These are phyloP conservation scores for Doryteuthis pealeii DNA, from an alignment of 1,140 invertebrate genomes.

Conservation along the genomic window DNA sequence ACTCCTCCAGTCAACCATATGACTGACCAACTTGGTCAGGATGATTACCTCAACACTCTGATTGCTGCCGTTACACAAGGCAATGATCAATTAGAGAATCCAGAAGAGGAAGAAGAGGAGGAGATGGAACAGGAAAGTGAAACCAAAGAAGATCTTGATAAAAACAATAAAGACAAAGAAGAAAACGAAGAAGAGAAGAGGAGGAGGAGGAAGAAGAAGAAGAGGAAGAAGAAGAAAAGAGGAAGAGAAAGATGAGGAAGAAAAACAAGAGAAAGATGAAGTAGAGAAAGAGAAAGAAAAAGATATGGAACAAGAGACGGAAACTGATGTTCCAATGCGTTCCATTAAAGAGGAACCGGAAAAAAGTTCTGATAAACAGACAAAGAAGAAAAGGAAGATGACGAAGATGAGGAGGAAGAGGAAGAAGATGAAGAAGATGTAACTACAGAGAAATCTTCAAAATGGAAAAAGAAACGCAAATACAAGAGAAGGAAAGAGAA, in stretches of 20 bases:
- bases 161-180: not conserved
- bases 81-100: not conserved
- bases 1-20: not conserved
- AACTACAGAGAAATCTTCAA: slow-evolving; percentile 4
- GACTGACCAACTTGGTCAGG: not conserved
- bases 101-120: not conserved
- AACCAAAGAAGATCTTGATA: not conserved
- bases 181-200: not conserved
- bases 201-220: too few species aligned
- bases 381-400: not conserved
- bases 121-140: not conserved
- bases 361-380: too few species aligned
- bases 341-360: slow-evolving; percentile 51
- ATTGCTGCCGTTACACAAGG: not conserved
- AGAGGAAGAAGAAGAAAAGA: too few species aligned
- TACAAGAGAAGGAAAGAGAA: not conserved
- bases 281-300: not conserved
- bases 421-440: slow-evolving; percentile 5
- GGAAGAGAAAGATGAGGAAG: slow-evolving; percentile 9
- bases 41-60: not conserved
- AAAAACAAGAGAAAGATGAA: not conserved
- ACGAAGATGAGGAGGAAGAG: not conserved
- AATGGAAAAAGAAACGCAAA: not conserved
- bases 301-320: not conserved
- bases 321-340: slow-evolving; percentile 28